Evolutionary conservation across 2,797 vertebrate genomes (phyloP).

Genomic region (Galago senegalensis): DNA sequence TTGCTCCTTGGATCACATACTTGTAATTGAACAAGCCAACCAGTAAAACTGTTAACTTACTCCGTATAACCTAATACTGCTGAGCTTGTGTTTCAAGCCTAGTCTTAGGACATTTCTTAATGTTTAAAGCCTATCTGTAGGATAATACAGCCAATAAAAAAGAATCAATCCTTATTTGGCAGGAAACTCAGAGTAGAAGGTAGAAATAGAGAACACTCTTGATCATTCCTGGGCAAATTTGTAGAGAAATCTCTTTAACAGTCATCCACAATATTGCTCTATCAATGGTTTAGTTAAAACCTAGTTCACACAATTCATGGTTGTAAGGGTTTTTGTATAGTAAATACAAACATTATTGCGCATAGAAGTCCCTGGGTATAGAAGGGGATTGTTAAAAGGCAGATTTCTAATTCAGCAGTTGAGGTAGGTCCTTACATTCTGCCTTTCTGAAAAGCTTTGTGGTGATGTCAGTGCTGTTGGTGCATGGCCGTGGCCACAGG

Average conservation of each 20-base stretch:
- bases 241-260: not conserved
- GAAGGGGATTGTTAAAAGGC: not conserved
- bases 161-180: not conserved
- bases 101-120: not conserved
- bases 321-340: not conserved
- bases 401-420: not conserved
- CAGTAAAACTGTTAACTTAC: not conserved
- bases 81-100: not conserved
- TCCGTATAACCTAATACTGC: not conserved
- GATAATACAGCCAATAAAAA: not conserved
- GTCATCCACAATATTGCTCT: not conserved
- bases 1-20: not conserved
- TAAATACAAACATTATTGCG: not conserved
- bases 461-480: not conserved
- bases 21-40: not conserved
- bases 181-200: not conserved
- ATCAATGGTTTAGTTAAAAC: not conserved
- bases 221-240: not conserved
- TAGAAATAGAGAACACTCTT: not conserved
- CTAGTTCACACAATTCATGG: not conserved
- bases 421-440: not conserved
- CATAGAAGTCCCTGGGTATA: not conserved
- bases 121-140: not conserved
- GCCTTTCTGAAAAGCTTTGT: not conserved
- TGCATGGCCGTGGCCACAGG: accelerated